Percentiles rank a stretch among this genome's conserved stretches.
Conservation (phyloP, 2,888 invertebrate species). For the Dolomedes plantarius region DNA sequence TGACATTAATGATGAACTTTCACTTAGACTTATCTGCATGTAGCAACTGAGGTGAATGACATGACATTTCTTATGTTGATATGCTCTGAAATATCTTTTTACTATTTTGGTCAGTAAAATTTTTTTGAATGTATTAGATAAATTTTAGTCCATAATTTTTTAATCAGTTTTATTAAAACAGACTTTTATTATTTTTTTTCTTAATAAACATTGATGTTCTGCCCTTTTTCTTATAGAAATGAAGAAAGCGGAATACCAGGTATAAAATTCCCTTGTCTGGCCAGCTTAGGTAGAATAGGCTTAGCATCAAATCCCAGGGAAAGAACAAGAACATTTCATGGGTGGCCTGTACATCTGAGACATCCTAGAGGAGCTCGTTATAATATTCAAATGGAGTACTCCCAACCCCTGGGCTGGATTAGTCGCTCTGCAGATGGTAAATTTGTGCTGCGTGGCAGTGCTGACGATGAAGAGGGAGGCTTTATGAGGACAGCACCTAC, state of each 20-base stretch:
- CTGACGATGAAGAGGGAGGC: constrained; percentile 73
- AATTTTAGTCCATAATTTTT: too few species aligned
- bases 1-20: constrained; percentile 8
- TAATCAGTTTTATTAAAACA: too few species aligned
- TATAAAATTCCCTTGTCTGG: constrained; percentile 72
- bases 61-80: too few species aligned
- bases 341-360: constrained; percentile 66
- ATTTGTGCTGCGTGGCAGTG: constrained; percentile 82
- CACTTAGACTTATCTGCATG: too few species aligned
- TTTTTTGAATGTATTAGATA: too few species aligned
- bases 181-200: too few species aligned
- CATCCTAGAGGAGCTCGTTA: constrained; percentile 74
- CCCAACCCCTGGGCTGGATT: constrained; percentile 81
- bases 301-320: constrained; percentile 61
- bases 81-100: too few species aligned
- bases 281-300: constrained; percentile 71
- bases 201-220: too few species aligned
- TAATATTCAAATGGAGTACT: constrained; percentile 74
- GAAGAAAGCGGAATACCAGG: constrained; percentile 74
- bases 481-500: constrained; percentile 70
- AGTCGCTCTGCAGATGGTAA: constrained; percentile 86
- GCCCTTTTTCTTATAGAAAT: constrained; percentile 35
- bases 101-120: too few species aligned
- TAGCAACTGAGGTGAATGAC: too few species aligned
- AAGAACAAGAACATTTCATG: constrained; percentile 65